Evolutionary conservation across 2,797 vertebrate genomes (phyloP).

Genomic region (Morelia viridis): DNA sequence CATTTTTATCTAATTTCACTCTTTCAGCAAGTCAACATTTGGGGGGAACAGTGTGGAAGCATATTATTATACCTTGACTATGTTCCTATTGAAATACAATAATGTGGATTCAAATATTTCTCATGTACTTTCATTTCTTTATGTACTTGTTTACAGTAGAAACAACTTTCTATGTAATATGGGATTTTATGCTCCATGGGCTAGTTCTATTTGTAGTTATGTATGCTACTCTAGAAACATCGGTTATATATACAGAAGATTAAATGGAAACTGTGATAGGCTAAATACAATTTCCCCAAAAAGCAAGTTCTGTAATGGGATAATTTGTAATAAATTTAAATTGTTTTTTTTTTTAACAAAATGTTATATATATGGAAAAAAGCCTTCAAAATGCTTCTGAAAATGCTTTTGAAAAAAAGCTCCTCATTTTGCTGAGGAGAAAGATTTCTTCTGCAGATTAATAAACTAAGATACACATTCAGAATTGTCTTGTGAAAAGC

Average conservation of each 20-base stretch:
- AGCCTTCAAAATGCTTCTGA: background rate
- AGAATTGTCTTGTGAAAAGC: background rate
- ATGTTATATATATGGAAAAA: background rate
- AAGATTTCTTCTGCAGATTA: background rate
- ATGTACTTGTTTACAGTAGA: background rate
- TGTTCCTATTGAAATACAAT: no score
- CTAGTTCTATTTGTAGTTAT: background rate
- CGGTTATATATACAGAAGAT: background rate
- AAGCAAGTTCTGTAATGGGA: background rate
- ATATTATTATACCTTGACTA: no score
- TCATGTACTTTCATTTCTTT: background rate
- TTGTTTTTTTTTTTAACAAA: background rate
- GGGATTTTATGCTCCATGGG: background rate
- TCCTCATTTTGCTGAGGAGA: background rate
- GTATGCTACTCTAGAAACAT: background rate
- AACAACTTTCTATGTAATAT: background rate
- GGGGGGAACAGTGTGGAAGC: no score
- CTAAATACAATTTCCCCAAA: background rate
- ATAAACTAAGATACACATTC: background rate
- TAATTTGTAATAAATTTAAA: constrained; percentile 20
- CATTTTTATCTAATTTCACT: no score
- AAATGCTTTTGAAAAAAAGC: no score
- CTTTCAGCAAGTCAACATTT: no score
- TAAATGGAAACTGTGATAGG: background rate
- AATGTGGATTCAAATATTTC: background rate